Evolutionary conservation across 2,113 vertebrate species (phyloP).

Genomic region (Oncorhynchus keta): DNA sequence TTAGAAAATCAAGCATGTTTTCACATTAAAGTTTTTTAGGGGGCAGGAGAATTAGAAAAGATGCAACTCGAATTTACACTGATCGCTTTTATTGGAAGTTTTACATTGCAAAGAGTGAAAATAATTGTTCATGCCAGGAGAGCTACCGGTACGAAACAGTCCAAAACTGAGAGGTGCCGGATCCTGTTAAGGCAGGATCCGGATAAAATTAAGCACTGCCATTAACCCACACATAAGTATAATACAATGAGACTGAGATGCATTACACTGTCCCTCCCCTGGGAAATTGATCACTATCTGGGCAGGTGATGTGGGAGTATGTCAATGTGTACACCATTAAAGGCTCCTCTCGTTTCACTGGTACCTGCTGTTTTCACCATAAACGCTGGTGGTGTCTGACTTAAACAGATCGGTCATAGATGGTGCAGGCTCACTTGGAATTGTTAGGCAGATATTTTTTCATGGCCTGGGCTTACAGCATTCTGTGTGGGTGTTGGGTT

Average conservation of each 20-base stretch:
- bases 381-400: constrained; percentile 17
- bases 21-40: no score
- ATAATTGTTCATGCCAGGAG: neutral
- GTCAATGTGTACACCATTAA: constrained; percentile 18
- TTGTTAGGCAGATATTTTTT: no score
- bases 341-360: constrained; percentile 5
- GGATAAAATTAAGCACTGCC: no score
- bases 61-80: no score
- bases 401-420: constrained; percentile 33
- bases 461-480: no score
- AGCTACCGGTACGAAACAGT: constrained; percentile 10
- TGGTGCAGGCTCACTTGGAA: neutral
- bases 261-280: neutral
- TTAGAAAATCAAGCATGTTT: no score
- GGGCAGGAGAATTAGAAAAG: no score
- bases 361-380: constrained; percentile 29
- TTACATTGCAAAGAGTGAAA: neutral
- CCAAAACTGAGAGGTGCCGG: no score
- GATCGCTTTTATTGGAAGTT: no score
- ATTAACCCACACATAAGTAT: constrained; percentile 8
- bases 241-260: neutral
- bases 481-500: constrained; percentile 9
- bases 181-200: no score
- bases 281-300: constrained; percentile 9
- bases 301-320: constrained; percentile 22